Evolutionary conservation across 2,888 invertebrate genomes (phyloP), one percentile per base, ranked within the genome.

Genomic region (Eristalis intricaria): DNA sequence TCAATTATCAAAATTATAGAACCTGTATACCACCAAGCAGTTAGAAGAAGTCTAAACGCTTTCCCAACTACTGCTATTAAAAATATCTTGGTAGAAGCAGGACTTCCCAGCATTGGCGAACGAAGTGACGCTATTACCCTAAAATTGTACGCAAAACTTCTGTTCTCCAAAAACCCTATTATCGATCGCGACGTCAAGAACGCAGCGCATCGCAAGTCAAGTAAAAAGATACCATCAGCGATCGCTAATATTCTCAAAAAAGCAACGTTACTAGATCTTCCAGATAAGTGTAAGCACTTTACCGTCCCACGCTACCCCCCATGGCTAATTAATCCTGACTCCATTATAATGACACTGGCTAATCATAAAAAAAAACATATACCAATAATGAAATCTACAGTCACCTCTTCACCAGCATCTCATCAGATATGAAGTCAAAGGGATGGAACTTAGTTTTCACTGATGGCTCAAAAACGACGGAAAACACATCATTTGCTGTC

Each of bases 401-500:
- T 11, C 32, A 23, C 5, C 50, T 50, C 3, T 26, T 26, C 26
- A 26, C 26, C 26, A 26, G 26, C 26, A 26, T 22, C 69, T 71
- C 29, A 11, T 60, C 22, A 58, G 35, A 26, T 35, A 38, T 70
- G 56, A 22, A 32, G 0, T 23, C 35, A 7, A n/a, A 64, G 26
- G 26, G 26, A 26, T 15, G 63, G 80, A 50, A 35, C 22, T 26
- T 63, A 43, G 63, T 76, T 79, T 11, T 64, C n/a, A n/a, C n/a
- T n/a, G n/a, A n/a, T n/a, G n/a, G n/a, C n/a, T n/a, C n/a, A n/a
- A n/a, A n/a, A n/a, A n/a, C n/a, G n/a, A n/a, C n/a, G n/a, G n/a
- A n/a, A n/a, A n/a, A n/a, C n/a, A n/a, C n/a, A n/a, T n/a, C 79
- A 23, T 83, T 83, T 35, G 26, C 26, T 26, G 26, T 1, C 26